Evolutionary conservation across 2,113 vertebrate genomes (phyloP), one percentile per base, ranked within the genome.

Genomic region (Falcunculus frontatus): DNA sequence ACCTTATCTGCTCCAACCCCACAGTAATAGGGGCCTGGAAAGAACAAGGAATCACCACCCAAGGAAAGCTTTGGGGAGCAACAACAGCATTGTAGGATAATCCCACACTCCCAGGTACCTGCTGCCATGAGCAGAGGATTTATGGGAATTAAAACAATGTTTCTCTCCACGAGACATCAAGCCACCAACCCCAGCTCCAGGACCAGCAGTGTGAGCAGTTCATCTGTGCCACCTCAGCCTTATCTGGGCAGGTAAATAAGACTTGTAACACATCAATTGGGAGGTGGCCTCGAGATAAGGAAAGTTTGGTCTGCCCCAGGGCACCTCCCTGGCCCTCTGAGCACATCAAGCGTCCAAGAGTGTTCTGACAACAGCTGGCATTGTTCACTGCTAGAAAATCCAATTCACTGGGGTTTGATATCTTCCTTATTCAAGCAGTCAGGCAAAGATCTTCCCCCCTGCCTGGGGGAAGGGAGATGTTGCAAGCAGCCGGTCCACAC

Each of bases 1-100:
- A 98, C 98, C 47, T 97, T 97, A 75, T 98, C 96, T 10, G 99
- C 98, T 35, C 99, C 99, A 69, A 99, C 98, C 3, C 98, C 98
- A 4, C 99, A 99, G 96, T 99, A 99, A 79, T 99, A 99, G 3
- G 98, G 98, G 35, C 99, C 99, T 99, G 91, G 32, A 50, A 89
- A 84, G 30, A 70, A 57, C 77, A 25, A 76, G 46, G 26, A 56
- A 23, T 69, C 44, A 82, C 9, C 60, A 84, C 12, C 12, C 63
- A 23, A 67, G 22, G 25, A 46, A 74, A 83, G 37, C 6, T 75
- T 47, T 7, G 2, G n/a, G 64, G 22, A 92, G 11, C 21, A 75
- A 39, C 3, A 63, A 6, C 33, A 76, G 32, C 70, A 6, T 1
- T 33, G 37, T 11, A 32, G 18, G 8, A 12, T 2, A 41, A 72